Evolutionary conservation across 2,888 invertebrate species (phyloP), one percentile per base, ranked within the genome.

Genomic region (Ichneumoninae sp.): DNA sequence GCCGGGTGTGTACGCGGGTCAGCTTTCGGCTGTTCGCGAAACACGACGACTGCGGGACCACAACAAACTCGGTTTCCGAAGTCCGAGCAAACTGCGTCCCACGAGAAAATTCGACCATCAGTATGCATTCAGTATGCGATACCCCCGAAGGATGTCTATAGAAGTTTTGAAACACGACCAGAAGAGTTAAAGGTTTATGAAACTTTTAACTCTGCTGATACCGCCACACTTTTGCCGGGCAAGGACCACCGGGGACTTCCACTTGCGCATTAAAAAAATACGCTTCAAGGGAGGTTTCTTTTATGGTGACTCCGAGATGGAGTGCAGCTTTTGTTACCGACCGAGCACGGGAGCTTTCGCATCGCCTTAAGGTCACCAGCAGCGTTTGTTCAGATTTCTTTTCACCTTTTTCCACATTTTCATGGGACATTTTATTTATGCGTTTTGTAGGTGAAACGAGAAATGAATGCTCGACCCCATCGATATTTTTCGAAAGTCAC

Each of bases 31-130:
- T 7, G 30, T 33, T 63, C 30, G 33, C 5, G 0, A 63, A 63
- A 30, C n/a, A 30, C 63, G 30, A 47, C 44, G 63, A 16, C 63
- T 63, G 63, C 63, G 16, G 63, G 63, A 63, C 63, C 33, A 30
- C 63, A 47, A 63, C 63, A 63, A 63, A 30, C 63, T n/a, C 44
- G 63, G 30, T 30, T 30, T 30, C n/a, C 30, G n/a, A 63, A 63
- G 63, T 63, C 16, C 33, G 33, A 30, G 63, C 63, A 63, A 63
- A 63, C 33, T 16, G 5, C 22, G 16, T 33, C 7, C 33, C 63
- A 16, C 63, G 33, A 33, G 16, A 33, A 63, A 33, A 33, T 63
- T 33, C 63, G 30, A 63, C 63, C 26, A 26, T 57, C 26, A 57
- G 57, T 10, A 57, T 57, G 57, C 57, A 26, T 22, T 22, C 22